phyloP scores from a whole-genome alignment of 2,797 vertebrate genomes.

The Propithecus perrieri region DNA sequence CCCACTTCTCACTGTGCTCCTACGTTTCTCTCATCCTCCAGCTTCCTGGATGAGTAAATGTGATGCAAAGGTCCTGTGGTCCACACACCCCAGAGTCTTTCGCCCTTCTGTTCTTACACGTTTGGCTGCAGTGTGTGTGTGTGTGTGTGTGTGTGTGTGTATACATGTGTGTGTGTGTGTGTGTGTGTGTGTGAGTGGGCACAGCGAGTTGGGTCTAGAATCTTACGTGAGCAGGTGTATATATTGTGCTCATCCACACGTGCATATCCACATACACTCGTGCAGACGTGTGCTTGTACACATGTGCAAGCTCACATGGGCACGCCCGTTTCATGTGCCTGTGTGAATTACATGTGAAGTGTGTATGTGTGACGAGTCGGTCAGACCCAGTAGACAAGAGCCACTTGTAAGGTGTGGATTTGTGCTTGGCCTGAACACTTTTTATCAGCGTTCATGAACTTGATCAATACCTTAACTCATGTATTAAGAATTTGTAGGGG shows the following conservation, averaged over 20 bases:
- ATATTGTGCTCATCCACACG: too few species aligned
- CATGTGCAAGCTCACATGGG: accelerated
- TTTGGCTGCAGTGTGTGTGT: neutral
- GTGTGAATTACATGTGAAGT: accelerated
- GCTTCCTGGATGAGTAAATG: neutral
- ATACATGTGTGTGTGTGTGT: too few species aligned
- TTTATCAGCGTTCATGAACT: neutral
- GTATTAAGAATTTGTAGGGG: constrained; percentile 44
- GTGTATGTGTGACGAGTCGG: accelerated
- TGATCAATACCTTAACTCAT: constrained; percentile 59
- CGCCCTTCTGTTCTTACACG: neutral
- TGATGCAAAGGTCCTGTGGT: neutral
- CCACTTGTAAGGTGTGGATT: neutral
- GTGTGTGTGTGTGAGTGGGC: accelerated
- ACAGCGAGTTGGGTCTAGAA: neutral
- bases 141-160: neutral
- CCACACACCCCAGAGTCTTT: neutral
- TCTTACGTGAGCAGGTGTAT: neutral
- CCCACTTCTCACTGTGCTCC: neutral
- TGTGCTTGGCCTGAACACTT: neutral
- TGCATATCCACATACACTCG: accelerated
- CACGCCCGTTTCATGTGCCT: accelerated
- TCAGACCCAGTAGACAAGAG: neutral
- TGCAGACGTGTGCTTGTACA: neutral
- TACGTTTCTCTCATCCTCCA: neutral